Conservation (phyloP, 2,113 vertebrate genomes). For the Petrocephalus zakoni region DNA sequence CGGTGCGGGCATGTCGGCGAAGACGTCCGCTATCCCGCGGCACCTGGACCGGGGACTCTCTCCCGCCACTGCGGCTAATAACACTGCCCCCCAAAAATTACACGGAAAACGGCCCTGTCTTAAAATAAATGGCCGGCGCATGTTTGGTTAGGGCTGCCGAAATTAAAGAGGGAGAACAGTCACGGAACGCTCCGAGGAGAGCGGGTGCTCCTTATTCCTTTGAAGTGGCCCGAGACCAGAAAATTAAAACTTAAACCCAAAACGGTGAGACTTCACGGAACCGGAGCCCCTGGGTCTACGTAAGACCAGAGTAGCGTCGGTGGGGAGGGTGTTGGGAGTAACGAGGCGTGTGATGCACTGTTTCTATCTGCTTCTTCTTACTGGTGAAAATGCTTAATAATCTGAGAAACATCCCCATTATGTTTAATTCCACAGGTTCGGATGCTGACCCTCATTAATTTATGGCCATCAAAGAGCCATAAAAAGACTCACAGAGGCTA, state of each 20-base stretch:
- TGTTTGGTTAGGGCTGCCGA: conserved; percentile 2
- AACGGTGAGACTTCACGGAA: background rate
- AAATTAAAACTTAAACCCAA: conserved; percentile 19
- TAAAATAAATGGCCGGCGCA: background rate
- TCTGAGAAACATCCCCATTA: background rate
- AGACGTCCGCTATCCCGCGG: conserved; percentile 50
- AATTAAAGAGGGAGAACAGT: background rate
- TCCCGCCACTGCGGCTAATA: conserved; percentile 50
- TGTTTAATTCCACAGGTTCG: background rate
- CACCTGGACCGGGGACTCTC: conserved; percentile 36
- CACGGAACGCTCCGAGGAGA: background rate
- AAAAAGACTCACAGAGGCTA: background rate
- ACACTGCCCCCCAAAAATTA: conserved; percentile 18
- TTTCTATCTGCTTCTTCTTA: background rate
- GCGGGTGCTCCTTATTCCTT: background rate
- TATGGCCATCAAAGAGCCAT: background rate
- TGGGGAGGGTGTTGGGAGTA: background rate
- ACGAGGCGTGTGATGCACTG: too few species aligned
- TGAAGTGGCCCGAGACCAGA: conserved; percentile 12
- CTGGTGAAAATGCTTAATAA: background rate
- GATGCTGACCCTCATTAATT: background rate
- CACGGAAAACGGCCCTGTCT: background rate
- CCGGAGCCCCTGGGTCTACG: background rate
- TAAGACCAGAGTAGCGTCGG: background rate
- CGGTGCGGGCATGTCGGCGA: conserved; percentile 38